Conservation (phyloP, 2,888 invertebrate genomes). For the Bedellia somnulentella region DNA sequence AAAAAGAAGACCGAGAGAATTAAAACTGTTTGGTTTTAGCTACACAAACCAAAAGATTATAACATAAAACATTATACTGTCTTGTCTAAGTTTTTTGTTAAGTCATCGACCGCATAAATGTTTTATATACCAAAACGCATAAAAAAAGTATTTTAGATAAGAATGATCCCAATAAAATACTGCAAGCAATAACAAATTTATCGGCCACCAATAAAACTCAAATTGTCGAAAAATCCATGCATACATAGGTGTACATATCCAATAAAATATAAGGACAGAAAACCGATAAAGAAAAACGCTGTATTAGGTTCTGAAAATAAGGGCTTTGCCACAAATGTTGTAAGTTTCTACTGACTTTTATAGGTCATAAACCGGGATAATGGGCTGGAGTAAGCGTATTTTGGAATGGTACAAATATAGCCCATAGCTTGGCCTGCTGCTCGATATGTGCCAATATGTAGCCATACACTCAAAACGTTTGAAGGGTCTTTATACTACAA, state of each 20-base stretch:
- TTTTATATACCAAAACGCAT: too few relatives aligned
- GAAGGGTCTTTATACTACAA: conserved; percentile 16
- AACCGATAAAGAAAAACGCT: conserved; percentile 44
- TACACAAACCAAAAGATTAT: too few relatives aligned
- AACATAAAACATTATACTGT: too few relatives aligned
- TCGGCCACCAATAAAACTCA: conserved; percentile 36
- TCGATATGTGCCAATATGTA: conserved; percentile 37
- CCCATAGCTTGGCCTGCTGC: conserved; percentile 29
- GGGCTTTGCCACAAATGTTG: conserved; percentile 51
- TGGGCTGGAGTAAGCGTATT: conserved; percentile 54
- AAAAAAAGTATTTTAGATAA: too few relatives aligned
- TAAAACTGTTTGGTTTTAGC: too few relatives aligned
- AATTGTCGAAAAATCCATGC: conserved; percentile 47
- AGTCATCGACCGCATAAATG: too few relatives aligned
- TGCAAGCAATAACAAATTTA: conserved; percentile 38
- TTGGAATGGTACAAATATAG: conserved; percentile 57
- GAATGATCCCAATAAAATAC: conserved; percentile 35
- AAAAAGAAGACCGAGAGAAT: too few relatives aligned
- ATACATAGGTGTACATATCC: conserved; percentile 25
- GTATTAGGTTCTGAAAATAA: conserved; percentile 54
- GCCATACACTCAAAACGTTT: conserved; percentile 21
- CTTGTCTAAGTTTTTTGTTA: too few relatives aligned
- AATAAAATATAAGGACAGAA: conserved; percentile 41
- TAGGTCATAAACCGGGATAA: conserved; percentile 58
- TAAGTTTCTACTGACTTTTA: conserved; percentile 54